phyloP scores from a whole-genome alignment of 2,113 vertebrate species.

The Danionella cerebrum region DNA sequence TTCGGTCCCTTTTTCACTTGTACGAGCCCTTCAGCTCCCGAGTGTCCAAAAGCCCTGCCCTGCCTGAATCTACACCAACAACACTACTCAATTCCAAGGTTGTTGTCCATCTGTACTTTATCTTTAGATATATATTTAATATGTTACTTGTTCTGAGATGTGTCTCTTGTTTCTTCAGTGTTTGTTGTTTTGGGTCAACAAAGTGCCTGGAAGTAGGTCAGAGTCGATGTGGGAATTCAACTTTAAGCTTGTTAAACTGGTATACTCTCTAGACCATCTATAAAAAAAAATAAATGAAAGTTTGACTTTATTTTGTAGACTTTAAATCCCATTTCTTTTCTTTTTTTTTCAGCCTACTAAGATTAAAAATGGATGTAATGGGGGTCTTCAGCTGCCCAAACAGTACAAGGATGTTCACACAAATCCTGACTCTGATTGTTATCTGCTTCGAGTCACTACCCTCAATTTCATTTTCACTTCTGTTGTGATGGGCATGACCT shows the following conservation, averaged over 20 bases:
- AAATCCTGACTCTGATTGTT: slow-evolving; percentile 92
- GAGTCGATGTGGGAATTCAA: slow-evolving; percentile 96
- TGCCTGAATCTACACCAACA: slow-evolving; percentile 87
- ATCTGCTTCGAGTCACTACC: slow-evolving; percentile 88
- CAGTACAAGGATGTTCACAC: slow-evolving; percentile 87
- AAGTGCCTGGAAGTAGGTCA: slow-evolving; percentile 76
- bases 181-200: slow-evolving; percentile 91
- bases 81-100: slow-evolving; percentile 90
- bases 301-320: not conserved
- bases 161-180: slow-evolving; percentile 66
- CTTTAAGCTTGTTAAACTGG: slow-evolving; percentile 95
- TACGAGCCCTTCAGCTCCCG: slow-evolving; percentile 87
- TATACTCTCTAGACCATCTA: slow-evolving; percentile 41
- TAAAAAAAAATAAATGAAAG: not conserved
- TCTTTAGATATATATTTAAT: not conserved
- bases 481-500: slow-evolving; percentile 94
- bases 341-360: slow-evolving; percentile 70
- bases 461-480: slow-evolving; percentile 89
- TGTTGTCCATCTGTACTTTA: not conserved
- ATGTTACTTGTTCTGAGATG: not conserved
- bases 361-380: slow-evolving; percentile 73
- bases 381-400: slow-evolving; percentile 63
- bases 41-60: slow-evolving; percentile 75
- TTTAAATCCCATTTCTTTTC: too few relatives aligned
- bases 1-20: slow-evolving; percentile 92